A percentile compares a stretch with the other conserved stretches of the same genome.
Conservation (phyloP, 2,113 vertebrate genomes). For the Rostratula benghalensis region DNA sequence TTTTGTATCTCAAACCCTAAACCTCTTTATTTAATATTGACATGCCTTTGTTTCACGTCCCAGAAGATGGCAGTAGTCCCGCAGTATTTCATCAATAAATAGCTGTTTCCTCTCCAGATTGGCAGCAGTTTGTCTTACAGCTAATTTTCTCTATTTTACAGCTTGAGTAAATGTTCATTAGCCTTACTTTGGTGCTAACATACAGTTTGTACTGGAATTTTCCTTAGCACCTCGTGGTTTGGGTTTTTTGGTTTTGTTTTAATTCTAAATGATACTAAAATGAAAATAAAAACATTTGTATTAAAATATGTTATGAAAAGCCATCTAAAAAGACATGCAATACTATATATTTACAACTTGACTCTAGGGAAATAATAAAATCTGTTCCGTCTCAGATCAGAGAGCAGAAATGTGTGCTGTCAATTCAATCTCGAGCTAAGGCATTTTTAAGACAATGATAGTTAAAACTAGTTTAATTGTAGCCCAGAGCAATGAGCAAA, state of each 20-base stretch:
- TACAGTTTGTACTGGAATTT: not conserved
- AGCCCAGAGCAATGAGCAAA: not conserved
- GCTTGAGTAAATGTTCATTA: not conserved
- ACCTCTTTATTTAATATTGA: fast-evolving
- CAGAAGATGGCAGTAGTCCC: slow-evolving; percentile 71
- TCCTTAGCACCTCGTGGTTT: not conserved
- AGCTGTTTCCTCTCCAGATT: not conserved
- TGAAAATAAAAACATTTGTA: not conserved
- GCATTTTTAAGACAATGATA: not conserved
- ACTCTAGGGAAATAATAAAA: not conserved
- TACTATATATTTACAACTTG: not conserved
- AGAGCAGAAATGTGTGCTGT: not conserved
- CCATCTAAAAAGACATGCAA: not conserved
- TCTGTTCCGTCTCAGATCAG: not conserved
- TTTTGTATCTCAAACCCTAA: not conserved
- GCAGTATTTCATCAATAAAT: not conserved
- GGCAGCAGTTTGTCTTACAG: fast-evolving
- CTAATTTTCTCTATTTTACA: not conserved
- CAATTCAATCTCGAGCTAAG: not conserved
- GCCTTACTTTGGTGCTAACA: not conserved
- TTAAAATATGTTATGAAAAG: not conserved
- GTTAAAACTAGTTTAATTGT: not conserved
- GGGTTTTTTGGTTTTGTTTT: not conserved
- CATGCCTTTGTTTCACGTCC: not conserved
- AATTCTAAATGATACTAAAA: not conserved